Conservation (phyloP, 2,888 invertebrate species). For the Lasioglossum vierecki region DNA sequence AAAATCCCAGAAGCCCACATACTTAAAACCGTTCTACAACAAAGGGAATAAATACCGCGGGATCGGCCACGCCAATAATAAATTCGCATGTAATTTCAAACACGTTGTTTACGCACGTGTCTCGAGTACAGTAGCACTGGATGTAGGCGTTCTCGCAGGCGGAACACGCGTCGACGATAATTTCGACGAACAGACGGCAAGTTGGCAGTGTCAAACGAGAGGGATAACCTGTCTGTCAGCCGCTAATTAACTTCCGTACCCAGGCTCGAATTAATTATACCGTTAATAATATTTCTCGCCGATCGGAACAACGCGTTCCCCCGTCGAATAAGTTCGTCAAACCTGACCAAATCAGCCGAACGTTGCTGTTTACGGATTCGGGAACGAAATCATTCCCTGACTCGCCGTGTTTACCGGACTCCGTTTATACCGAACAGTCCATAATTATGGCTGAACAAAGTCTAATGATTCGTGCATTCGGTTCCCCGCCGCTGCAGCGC, state of each 20-base stretch:
- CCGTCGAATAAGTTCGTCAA: constrained; percentile 8
- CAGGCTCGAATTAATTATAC: not conserved
- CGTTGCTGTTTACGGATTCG: not conserved
- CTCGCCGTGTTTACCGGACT: not conserved
- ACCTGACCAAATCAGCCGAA: not conserved
- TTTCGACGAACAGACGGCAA: not conserved
- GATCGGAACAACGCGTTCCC: not conserved
- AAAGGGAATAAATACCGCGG: not conserved
- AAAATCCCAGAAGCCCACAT: not conserved
- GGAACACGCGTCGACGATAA: not conserved
- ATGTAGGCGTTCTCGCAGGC: not conserved
- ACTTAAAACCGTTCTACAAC: not conserved
- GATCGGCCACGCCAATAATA: not conserved
- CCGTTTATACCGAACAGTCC: not conserved
- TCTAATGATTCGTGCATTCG: not conserved
- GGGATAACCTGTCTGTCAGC: not conserved
- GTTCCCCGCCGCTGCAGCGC: not conserved
- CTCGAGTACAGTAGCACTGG: not conserved
- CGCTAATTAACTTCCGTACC: constrained; percentile 4
- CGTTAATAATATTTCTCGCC: constrained; percentile 7
- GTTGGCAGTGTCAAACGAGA: not conserved
- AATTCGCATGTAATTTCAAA: not conserved
- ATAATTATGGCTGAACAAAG: constrained; percentile 8
- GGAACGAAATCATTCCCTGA: not conserved
- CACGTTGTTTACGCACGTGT: constrained; percentile 11